A percentile compares a stretch with the other conserved stretches of the same genome.
These are phyloP conservation scores for Barnardius zonarius DNA, from an alignment of 2,113 vertebrate genomes.

Conservation along the genomic window DNA sequence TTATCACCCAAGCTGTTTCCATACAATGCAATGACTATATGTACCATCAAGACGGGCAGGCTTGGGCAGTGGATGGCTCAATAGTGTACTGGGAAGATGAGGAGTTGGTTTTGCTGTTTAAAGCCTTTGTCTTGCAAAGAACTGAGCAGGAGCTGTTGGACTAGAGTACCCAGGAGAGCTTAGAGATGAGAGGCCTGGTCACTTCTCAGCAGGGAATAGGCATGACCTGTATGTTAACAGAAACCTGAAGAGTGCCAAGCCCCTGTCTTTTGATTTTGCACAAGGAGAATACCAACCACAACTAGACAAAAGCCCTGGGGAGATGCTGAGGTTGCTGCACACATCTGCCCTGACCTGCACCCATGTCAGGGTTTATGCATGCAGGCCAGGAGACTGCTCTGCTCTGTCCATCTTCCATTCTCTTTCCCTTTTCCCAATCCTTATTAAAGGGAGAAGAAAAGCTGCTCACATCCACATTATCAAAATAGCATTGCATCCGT, in stretches of 20 bases:
- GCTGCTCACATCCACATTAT: background rate
- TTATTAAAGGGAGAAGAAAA: background rate
- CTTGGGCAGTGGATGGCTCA: background rate
- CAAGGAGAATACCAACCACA: background rate
- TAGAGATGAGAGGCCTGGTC: background rate
- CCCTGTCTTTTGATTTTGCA: background rate
- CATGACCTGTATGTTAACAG: background rate
- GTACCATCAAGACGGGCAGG: background rate
- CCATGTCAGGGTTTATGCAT: fast-evolving
- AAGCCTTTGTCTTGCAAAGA: background rate
- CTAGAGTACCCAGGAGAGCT: too few relatives aligned
- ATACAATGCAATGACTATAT: background rate
- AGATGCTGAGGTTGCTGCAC: background rate
- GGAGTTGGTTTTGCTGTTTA: background rate
- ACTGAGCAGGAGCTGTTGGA: background rate
- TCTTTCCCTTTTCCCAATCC: background rate
- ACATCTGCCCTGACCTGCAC: background rate
- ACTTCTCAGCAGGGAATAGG: background rate
- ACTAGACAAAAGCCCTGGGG: background rate
- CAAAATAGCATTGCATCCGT: background rate
- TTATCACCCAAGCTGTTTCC: background rate
- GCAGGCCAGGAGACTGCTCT: background rate
- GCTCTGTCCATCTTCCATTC: background rate
- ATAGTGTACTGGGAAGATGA: background rate
- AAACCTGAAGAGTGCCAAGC: background rate